phyloP scores from a whole-genome alignment of 2,113 vertebrate species.

The Bubo blakistoni region DNA sequence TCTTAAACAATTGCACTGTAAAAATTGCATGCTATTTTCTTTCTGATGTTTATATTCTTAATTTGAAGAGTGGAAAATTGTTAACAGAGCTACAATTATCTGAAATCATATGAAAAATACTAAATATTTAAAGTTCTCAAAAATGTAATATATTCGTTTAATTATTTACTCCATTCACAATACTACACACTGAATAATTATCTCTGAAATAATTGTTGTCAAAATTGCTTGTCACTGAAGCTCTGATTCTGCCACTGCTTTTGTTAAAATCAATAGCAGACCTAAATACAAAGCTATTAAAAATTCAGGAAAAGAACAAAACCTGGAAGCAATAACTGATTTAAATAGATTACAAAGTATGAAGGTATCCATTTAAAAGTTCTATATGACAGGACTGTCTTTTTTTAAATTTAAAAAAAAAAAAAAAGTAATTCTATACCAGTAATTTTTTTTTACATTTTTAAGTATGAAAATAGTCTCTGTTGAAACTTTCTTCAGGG shows the following conservation, averaged over 20 bases:
- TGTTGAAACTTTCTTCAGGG: not conserved
- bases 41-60: not conserved
- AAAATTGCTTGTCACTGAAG: not conserved
- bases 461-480: not conserved
- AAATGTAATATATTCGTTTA: not conserved
- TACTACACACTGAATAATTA: not conserved
- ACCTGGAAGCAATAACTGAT: not conserved
- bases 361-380: not conserved
- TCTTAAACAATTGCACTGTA: not conserved
- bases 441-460: not conserved
- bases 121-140: not conserved
- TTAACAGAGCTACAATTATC: not conserved
- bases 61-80: not conserved
- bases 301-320: not conserved
- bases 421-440: not conserved
- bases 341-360: not conserved
- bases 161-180: not conserved
- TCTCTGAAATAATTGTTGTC: not conserved
- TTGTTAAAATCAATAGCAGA: not conserved
- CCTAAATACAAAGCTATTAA: not conserved
- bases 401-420: not conserved
- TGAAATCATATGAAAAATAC: not conserved
- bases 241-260: not conserved
- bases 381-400: not conserved
- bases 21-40: not conserved